Evolutionary conservation across 2,888 invertebrate genomes (phyloP).

Genomic region (Parthenolecanium corni): DNA sequence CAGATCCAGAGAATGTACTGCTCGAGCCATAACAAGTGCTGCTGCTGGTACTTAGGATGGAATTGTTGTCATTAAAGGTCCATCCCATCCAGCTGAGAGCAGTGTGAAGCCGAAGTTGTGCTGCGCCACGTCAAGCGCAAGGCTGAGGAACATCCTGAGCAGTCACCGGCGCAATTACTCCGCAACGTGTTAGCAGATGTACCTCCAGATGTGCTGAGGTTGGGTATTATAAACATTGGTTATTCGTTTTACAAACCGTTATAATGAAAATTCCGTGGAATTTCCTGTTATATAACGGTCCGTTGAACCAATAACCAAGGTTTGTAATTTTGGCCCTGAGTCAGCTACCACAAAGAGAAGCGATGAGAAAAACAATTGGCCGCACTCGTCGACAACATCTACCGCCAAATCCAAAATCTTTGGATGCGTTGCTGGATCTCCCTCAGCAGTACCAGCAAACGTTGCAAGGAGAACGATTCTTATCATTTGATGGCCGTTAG

Average conservation of each 20-base stretch:
- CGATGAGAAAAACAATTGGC: neutral
- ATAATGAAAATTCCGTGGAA: too few species aligned
- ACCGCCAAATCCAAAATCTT: neutral
- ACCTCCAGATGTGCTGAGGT: neutral
- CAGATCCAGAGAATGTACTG: neutral
- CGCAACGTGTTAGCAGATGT: neutral
- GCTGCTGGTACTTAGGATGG: too few species aligned
- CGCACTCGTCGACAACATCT: neutral
- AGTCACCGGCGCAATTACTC: neutral
- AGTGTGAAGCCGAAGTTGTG: neutral
- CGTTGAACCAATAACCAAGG: too few species aligned
- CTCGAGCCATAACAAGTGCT: neutral
- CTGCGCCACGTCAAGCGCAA: neutral
- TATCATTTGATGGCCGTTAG: neutral
- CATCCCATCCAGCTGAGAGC: neutral
- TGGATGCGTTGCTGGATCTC: neutral
- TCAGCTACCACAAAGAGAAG: neutral
- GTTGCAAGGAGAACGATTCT: neutral
- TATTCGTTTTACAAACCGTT: too few species aligned
- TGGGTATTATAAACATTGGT: too few species aligned
- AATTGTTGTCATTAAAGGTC: too few species aligned
- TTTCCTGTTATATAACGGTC: too few species aligned
- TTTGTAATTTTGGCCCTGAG: too few species aligned
- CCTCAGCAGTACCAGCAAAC: neutral
- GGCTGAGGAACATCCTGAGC: conserved; percentile 4